phyloP scores from a whole-genome alignment of 2,113 vertebrate genomes.

The Semicossyphus pulcher region DNA sequence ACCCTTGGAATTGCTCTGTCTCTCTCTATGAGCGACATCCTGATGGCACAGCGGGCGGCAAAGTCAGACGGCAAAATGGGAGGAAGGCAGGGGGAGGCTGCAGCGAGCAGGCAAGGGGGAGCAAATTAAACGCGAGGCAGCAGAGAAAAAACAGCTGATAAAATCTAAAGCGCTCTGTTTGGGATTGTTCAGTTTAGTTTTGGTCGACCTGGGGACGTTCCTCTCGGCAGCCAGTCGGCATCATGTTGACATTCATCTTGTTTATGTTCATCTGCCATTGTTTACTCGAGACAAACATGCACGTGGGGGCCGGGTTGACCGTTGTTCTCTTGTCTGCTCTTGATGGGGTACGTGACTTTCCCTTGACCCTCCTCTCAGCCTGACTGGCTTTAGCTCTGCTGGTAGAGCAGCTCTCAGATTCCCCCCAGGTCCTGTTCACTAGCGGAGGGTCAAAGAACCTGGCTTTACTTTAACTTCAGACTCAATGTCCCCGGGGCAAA shows the following conservation, averaged over 20 bases:
- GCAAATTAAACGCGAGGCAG: conserved; percentile 41
- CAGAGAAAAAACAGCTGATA: conserved; percentile 36
- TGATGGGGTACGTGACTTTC: conserved; percentile 55
- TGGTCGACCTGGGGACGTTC: conserved; percentile 8
- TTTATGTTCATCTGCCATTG: conserved; percentile 58
- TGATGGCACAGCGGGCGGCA: conserved; percentile 51
- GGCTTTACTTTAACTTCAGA: conserved; percentile 44
- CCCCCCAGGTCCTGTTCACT: conserved; percentile 44
- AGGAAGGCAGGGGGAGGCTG: conserved; percentile 7
- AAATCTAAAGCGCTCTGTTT: conserved; percentile 17
- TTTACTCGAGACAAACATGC: conserved; percentile 59
- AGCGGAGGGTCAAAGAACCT: conserved; percentile 49
- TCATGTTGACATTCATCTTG: conserved; percentile 51
- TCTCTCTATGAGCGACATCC: conserved; percentile 62
- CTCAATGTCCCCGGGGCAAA: conserved; percentile 13
- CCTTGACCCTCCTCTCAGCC: conserved; percentile 29
- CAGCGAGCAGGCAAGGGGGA: background rate
- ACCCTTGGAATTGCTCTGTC: conserved; percentile 66
- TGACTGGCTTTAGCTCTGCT: conserved; percentile 22
- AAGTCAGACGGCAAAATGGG: conserved; percentile 1
- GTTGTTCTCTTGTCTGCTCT: conserved; percentile 51
- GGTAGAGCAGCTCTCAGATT: conserved; percentile 31
- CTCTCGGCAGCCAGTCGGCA: conserved; percentile 22
- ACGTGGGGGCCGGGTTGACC: conserved; percentile 13
- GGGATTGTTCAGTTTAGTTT: conserved; percentile 23